phyloP scores from a whole-genome alignment of 1,140 invertebrate genomes.

The Stenopsyche tienmushanensis region DNA sequence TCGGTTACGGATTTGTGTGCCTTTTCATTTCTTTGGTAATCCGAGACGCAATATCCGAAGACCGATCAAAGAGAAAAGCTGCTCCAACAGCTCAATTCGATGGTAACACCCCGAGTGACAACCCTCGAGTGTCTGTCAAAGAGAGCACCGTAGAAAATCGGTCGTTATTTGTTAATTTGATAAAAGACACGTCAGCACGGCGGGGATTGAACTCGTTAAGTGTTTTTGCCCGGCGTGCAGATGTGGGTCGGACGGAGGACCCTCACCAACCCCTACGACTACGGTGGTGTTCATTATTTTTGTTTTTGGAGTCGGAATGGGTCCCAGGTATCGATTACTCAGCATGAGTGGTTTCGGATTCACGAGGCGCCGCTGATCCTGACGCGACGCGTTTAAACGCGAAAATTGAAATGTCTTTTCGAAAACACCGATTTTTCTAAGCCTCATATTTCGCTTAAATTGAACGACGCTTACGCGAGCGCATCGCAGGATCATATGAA shows the following conservation, averaged over 20 bases:
- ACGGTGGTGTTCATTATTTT: conserved; percentile 11
- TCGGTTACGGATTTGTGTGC: too few relatives aligned
- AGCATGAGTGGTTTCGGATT: neutral
- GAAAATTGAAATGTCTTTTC: neutral
- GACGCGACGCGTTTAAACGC: neutral
- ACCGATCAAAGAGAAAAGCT: neutral
- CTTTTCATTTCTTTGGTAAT: neutral
- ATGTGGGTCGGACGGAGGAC: conserved; percentile 13
- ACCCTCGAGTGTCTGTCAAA: neutral
- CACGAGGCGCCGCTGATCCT: conserved; percentile 3
- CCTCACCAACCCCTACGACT: neutral
- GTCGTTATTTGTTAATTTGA: conserved; percentile 5
- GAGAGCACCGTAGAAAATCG: neutral
- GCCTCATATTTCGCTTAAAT: too few relatives aligned
- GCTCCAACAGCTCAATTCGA: neutral
- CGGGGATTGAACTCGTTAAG: neutral
- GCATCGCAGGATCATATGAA: too few relatives aligned
- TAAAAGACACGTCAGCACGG: neutral
- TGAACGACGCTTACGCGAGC: too few relatives aligned
- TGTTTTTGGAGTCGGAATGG: conserved; percentile 10
- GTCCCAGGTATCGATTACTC: conserved; percentile 7
- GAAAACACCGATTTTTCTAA: too few relatives aligned
- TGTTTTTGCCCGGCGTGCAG: neutral
- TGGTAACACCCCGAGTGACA: neutral
- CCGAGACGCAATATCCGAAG: neutral